Percentiles rank a stretch among this genome's conserved stretches.
phyloP scores from a whole-genome alignment of 2,797 vertebrate species.

The Pyrocephalus nanus region DNA sequence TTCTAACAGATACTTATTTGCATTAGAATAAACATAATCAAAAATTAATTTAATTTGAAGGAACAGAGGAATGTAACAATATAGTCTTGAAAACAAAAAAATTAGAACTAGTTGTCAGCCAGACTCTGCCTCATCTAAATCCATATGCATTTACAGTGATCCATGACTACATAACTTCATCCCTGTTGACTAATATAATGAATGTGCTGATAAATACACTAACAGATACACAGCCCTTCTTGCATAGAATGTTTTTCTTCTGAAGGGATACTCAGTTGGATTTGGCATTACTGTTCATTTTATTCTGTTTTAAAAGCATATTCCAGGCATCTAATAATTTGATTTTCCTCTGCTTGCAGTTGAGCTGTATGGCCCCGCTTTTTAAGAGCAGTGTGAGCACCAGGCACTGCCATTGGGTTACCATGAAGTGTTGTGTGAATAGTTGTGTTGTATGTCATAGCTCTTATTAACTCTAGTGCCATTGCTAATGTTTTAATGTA shows the following conservation, averaged over 20 bases:
- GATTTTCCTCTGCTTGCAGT: not conserved
- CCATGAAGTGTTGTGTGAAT: conserved; percentile 25
- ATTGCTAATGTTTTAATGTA: conserved; percentile 74
- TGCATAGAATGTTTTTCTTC: not conserved
- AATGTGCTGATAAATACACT: not conserved
- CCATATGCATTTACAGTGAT: not conserved
- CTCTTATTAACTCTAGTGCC: conserved; percentile 69
- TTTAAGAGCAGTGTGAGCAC: not conserved
- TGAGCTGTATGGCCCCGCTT: not conserved
- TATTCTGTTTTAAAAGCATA: not conserved
- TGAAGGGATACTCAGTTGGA: not conserved
- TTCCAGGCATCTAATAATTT: not conserved
- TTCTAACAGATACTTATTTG: not conserved
- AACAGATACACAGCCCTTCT: not conserved
- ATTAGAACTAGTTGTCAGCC: not conserved
- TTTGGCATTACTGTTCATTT: not conserved
- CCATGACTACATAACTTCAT: not conserved
- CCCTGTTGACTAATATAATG: not conserved
- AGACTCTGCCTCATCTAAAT: not conserved
- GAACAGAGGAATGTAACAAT: not conserved
- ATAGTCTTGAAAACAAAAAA: not conserved
- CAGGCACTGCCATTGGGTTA: not conserved
- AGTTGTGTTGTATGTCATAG: conserved; percentile 55
- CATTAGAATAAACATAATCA: not conserved
- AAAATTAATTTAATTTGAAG: not conserved